phyloP scores from a whole-genome alignment of 1,140 invertebrate genomes.

The Scylla paramamosain region DNA sequence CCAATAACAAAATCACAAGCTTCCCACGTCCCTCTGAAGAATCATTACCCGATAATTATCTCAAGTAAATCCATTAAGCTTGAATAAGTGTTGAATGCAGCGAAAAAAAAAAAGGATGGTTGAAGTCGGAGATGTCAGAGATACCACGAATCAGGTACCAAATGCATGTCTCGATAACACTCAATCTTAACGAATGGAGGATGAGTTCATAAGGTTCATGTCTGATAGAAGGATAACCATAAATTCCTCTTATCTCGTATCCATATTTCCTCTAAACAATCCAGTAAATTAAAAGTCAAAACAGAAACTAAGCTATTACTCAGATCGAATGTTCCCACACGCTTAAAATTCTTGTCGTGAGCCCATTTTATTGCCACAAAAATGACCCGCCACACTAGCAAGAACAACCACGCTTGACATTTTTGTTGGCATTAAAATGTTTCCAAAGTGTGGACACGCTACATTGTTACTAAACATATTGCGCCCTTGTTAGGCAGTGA shows the following conservation, averaged over 20 bases:
- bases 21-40: too few relatives aligned
- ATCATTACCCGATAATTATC: too few relatives aligned
- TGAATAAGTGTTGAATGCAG: too few relatives aligned
- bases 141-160: too few relatives aligned
- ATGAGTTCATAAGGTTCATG: background rate
- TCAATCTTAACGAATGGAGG: background rate
- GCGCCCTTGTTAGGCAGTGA: background rate
- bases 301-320: background rate
- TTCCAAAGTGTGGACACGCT: background rate
- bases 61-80: too few relatives aligned
- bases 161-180: too few relatives aligned
- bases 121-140: too few relatives aligned
- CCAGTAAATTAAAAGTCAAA: background rate
- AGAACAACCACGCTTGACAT: background rate
- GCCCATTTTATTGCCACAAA: background rate
- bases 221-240: background rate
- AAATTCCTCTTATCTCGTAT: background rate
- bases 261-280: too few relatives aligned
- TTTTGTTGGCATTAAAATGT: background rate
- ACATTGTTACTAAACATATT: constrained; percentile 16
- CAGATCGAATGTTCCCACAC: background rate
- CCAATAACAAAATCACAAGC: too few relatives aligned
- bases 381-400: background rate
- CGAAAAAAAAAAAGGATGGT: too few relatives aligned
- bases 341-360: constrained; percentile 23